phyloP scores from a whole-genome alignment of 2,888 invertebrate species.

The Plutella xylostella region DNA sequence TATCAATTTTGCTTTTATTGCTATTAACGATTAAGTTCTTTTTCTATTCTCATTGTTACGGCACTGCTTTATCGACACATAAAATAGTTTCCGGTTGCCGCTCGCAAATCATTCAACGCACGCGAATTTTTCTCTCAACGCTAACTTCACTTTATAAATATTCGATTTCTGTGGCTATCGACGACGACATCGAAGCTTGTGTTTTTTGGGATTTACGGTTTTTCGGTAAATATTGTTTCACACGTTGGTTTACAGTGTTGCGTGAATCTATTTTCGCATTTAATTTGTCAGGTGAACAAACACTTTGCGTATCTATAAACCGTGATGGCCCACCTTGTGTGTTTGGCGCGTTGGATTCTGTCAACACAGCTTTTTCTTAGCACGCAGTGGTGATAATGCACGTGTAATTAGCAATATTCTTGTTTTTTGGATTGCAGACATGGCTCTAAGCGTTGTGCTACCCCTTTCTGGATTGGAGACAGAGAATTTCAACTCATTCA shows the following conservation, averaged over 20 bases:
- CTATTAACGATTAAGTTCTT: too few species aligned
- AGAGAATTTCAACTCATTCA: constrained; percentile 62
- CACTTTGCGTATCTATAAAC: too few species aligned
- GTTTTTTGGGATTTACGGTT: constrained; percentile 53
- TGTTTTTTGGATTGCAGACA: constrained; percentile 57
- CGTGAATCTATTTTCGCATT: too few species aligned
- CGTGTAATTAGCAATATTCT: constrained; percentile 50
- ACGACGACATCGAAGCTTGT: constrained; percentile 56
- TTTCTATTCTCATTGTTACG: too few species aligned
- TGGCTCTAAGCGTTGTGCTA: constrained; percentile 73
- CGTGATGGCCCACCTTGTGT: constrained; percentile 27
- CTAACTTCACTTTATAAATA: constrained; percentile 63
- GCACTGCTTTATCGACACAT: constrained; percentile 47
- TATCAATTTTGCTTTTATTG: too few species aligned
- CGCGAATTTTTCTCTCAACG: constrained; percentile 40
- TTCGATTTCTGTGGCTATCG: constrained; percentile 59
- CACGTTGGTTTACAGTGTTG: constrained; percentile 29
- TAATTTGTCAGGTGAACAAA: too few species aligned
- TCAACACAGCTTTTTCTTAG: constrained; percentile 55
- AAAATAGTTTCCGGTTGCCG: constrained; percentile 53
- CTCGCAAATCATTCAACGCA: constrained; percentile 56
- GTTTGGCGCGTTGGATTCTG: constrained; percentile 63
- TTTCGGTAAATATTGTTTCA: constrained; percentile 63
- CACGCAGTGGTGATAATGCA: constrained; percentile 48
- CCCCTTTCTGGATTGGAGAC: constrained; percentile 69